Evolutionary conservation across 2,888 invertebrate genomes (phyloP).

Genomic region (Steinernema scapterisci): DNA sequence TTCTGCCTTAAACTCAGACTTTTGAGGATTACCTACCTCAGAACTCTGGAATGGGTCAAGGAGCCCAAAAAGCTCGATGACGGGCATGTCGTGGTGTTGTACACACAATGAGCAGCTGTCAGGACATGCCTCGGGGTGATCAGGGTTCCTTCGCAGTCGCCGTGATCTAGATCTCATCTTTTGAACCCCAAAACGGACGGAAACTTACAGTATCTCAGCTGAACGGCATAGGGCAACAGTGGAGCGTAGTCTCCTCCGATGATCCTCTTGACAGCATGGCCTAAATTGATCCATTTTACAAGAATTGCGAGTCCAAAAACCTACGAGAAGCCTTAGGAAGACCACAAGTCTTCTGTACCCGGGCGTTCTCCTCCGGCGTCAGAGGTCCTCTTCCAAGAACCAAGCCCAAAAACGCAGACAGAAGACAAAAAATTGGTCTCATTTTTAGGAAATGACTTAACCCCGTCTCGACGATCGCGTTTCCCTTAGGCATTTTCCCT

Average conservation of each 20-base stretch:
- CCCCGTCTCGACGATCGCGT: background rate
- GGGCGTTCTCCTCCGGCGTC: background rate
- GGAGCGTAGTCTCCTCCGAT: background rate
- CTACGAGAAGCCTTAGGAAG: background rate
- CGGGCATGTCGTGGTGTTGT: background rate
- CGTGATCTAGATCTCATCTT: background rate
- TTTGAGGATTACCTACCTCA: background rate
- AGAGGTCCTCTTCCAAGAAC: background rate
- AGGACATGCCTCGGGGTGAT: background rate
- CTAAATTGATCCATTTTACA: background rate
- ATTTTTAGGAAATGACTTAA: background rate
- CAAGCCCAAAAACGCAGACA: background rate
- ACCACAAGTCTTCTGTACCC: background rate
- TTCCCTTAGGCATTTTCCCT: background rate
- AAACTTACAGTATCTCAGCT: background rate
- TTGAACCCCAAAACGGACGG: background rate
- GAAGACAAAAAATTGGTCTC: background rate
- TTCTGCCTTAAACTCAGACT: background rate
- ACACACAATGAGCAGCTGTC: conserved; percentile 10
- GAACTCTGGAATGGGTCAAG: background rate
- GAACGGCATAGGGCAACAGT: background rate
- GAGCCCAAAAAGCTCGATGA: background rate
- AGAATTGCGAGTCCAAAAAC: background rate
- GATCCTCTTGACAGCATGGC: background rate
- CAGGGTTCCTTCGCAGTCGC: background rate